Evolutionary conservation across 92 coral and sea anemone genomes (phyloP), one percentile per base, ranked within the genome.

Genomic region (Epizoanthus stellaris): DNA sequence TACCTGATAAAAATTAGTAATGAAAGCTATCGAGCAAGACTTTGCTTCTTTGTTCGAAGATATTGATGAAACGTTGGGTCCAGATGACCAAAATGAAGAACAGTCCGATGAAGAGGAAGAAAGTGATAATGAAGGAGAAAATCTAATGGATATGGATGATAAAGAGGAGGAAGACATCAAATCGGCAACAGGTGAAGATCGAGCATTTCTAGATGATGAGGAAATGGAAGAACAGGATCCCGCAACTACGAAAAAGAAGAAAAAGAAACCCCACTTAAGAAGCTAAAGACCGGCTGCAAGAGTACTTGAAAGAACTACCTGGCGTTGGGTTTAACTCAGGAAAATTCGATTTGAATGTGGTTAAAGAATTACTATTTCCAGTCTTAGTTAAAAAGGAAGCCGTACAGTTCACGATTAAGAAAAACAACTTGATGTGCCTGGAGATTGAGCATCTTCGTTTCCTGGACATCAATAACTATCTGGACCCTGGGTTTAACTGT

Each of bases 401-500:
- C 15, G 84, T 89, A 6, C 40, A 85, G 39, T 89, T 90, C 70
- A 73, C 86, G 5, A 67, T 90, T 17, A 90, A 90, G 13, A 30
- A 85, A 12, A 90, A 85, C 77, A 86, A 86, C 76, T 70, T 63
- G 58, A 85, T 86, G 87, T 68, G 80, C 21, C 36, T n/a, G n/a
- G n/a, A n/a, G n/a, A n/a, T n/a, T n/a, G 73, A 72, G 10, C 76
- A 89, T 21, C 81, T 89, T 3, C 74, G 25, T 23, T 23, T 23
- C 25, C 25, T 23, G 25, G 25, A 23, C 25, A 23, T 23, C 25
- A 23, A 0, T 53, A 89, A 84, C 86, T 89, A 57, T 76, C 76
- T 89, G 38, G 89, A 88, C 21, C 92, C 89, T 53, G 92, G 89
- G 11, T 89, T 85, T 77, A 85, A 69, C 43, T 89, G 85, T 69